Conservation (phyloP, 2,113 vertebrate genomes). For the Ictalurus furcatus region DNA sequence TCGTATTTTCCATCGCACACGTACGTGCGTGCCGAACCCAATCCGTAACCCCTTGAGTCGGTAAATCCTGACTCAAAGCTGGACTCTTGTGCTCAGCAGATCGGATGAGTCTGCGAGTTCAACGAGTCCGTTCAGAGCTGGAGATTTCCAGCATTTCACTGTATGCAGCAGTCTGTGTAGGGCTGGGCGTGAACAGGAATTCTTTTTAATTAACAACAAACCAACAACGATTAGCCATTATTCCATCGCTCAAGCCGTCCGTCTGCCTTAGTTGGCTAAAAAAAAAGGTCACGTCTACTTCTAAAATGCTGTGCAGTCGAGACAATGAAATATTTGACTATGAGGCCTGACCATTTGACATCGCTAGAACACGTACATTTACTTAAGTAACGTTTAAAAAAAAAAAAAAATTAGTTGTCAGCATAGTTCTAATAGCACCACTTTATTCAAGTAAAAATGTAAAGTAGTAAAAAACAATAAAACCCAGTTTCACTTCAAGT, state of each 20-base stretch:
- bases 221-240: background rate
- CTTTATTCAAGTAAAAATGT: background rate
- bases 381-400: background rate
- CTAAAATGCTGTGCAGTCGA: background rate
- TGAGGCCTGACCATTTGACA: background rate
- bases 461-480: too few species aligned
- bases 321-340: background rate
- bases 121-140: background rate
- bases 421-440: background rate
- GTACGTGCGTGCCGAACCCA: background rate
- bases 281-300: background rate
- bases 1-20: background rate
- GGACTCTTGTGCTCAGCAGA: background rate
- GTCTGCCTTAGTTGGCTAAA: background rate
- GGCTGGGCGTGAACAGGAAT: background rate
- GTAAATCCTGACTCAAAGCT: constrained; percentile 23
- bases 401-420: background rate
- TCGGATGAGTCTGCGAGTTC: constrained; percentile 3
- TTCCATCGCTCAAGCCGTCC: background rate
- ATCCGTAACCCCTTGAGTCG: background rate
- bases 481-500: background rate
- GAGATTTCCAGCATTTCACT: background rate
- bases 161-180: background rate
- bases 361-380: background rate
- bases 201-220: background rate